These are phyloP conservation scores for Apamea monoglypha DNA, from an alignment of 2,888 invertebrate species.

Conservation along the genomic window DNA sequence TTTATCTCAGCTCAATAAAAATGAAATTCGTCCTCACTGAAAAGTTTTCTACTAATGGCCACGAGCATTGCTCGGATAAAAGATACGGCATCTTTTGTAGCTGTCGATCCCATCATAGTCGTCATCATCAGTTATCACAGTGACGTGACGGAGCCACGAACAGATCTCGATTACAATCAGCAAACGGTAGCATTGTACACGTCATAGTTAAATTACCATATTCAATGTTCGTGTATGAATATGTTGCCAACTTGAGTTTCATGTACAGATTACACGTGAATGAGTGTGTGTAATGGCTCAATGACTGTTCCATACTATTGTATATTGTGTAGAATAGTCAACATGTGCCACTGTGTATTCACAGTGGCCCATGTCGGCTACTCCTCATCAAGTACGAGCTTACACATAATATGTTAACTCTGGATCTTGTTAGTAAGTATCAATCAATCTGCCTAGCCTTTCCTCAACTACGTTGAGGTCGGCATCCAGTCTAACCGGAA, in stretches of 20 bases:
- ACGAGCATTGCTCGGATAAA: background rate
- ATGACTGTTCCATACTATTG: background rate
- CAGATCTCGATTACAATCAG: conserved; percentile 40
- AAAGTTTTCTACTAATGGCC: background rate
- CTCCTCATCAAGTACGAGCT: background rate
- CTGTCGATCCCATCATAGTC: background rate
- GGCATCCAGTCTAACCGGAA: too few relatives aligned
- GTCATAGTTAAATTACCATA: conserved; percentile 61
- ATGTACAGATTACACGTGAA: conserved; percentile 27
- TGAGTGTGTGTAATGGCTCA: background rate
- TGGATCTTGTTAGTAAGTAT: background rate
- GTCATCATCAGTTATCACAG: conserved; percentile 10
- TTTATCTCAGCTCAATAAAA: background rate
- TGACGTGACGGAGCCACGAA: conserved; percentile 4
- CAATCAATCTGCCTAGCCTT: too few relatives aligned
- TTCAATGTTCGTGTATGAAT: conserved; percentile 33
- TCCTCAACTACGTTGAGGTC: too few relatives aligned
- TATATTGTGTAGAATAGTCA: background rate
- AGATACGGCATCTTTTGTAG: background rate
- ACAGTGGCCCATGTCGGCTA: background rate
- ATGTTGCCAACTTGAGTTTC: conserved; percentile 12
- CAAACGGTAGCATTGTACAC: conserved; percentile 10
- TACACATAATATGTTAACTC: background rate
- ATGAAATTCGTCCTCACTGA: background rate
- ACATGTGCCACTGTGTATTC: background rate